Evolutionary conservation across 1,140 invertebrate species (phyloP), one percentile per base, ranked within the genome.

Genomic region (Trachymyrmex septentrionalis): DNA sequence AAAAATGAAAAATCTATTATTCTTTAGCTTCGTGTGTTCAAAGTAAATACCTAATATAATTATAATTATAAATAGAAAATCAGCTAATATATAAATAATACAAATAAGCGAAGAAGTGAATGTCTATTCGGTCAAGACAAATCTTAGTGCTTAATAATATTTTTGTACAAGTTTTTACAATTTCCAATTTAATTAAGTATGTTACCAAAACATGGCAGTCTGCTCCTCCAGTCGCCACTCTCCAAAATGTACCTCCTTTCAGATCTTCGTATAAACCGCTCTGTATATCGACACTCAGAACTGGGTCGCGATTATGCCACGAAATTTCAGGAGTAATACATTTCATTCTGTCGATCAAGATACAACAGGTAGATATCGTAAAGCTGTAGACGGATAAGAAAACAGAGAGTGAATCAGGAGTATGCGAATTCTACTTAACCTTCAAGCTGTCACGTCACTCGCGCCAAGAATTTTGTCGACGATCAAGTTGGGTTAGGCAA

Each of bases 241-340:
- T 96, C 94, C 97, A 96, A 90, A 97, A 96, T 38, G 95, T 95
- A 76, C 96, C 96, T 80, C 94, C 92, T 5, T 87, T 90, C 4
- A 90, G 85, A 30, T 87, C 93, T 91, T 92, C 93, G 24, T 85
- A 90, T 90, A 92, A 93, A 92, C 96, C 95, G 86, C 96, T 95
- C 92, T 99, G 98, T 93, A 99, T 96, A 95, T 99, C 98, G 57
- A 99, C 96, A 95, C 98, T 98, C 73, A 99, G 96, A 0, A 99
- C 98, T 5, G 99, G 99, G 92, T 99, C 98, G 87, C 98, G 96
- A 94, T 99, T 99, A 93, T 99, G 99, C 99, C 99, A 99, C 4
- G 98, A 99, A 88, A 99, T 99, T 96, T 99, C 98, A n/a, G 99
- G 99, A 87, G 99, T 99, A 63, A 97, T 97, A 92, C 97, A 98